Base-by-base conservation (phyloP, 1,140 invertebrate species). In the Aricia agestis region DNA sequence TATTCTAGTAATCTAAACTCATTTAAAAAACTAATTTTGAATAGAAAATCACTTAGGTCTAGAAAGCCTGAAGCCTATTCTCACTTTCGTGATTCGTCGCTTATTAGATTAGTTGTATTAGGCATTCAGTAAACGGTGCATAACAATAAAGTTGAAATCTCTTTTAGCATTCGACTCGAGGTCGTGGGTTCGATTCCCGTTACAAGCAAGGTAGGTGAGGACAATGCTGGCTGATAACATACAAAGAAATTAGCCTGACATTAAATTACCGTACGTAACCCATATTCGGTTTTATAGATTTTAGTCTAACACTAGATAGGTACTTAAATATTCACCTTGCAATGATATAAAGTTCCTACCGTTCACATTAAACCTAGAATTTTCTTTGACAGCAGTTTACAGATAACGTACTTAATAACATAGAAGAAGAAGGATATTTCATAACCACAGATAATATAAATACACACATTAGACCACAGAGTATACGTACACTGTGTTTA, bases 1-100 rank as follows among this genome's bases (percentile, higher is more conserved):
- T 82, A 82, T 84, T 85, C 83, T 82, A 82, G 78, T 85, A 87
- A 88, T 82, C 76, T 74, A 78, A 25, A 75, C 72, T 77, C 74
- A 67, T 74, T 70, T 74, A 76, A 81, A 79, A 76, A 76, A 76
- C 72, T 69, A 5, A 76, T 76, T 73, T 71, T 68, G 42, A 72
- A 52, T 41, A 63, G 63, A 70, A 70, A 61, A 59, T 57, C 36
- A 61, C 36, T 63, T 52, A 52, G 19, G 59, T 63, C 17, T 63
- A 63, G 59, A 63, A 63, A 63, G 59, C 59, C 19, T 63, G 59
- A 63, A 52, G 9, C 45, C 11, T 11, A 13, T 52, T 52, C 25
- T 25, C 45, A 15, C 45, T 52, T 52, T 52, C n/a, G n/a, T n/a
- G n/a, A n/a, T n/a, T n/a, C 45, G 36, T 7, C 9, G 36, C 36